Conservation (phyloP, 1,140 invertebrate species). For the Maniola jurtina region DNA sequence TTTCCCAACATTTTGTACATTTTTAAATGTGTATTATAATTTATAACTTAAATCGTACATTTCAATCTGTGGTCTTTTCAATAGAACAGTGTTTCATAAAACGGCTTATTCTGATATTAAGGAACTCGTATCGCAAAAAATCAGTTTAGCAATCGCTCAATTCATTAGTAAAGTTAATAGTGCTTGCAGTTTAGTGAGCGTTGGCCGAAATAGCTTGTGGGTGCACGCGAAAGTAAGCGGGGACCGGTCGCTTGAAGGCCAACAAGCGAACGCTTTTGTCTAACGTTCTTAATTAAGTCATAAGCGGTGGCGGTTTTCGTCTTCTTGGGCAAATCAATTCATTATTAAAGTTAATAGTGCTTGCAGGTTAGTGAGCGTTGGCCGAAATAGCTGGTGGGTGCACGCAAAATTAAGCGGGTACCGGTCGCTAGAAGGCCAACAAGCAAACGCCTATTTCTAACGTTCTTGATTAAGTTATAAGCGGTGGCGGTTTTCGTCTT, state of each 20-base stretch:
- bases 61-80: not conserved
- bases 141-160: slow-evolving; percentile 23
- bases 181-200: slow-evolving; percentile 27
- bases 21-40: no score
- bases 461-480: slow-evolving; percentile 24
- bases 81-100: slow-evolving; percentile 7
- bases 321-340: not conserved
- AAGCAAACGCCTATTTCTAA: slow-evolving; percentile 63
- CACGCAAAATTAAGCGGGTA: slow-evolving; percentile 70
- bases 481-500: slow-evolving; percentile 31
- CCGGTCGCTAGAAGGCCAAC: slow-evolving; percentile 69
- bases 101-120: not conserved
- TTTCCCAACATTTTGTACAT: not conserved
- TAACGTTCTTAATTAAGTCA: slow-evolving; percentile 39
- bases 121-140: slow-evolving; percentile 17
- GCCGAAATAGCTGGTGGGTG: slow-evolving; percentile 52
- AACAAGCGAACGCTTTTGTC: slow-evolving; percentile 60
- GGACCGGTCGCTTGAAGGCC: slow-evolving; percentile 70
- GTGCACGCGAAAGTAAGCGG: slow-evolving; percentile 70
- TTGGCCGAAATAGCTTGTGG: slow-evolving; percentile 51
- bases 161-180: slow-evolving; percentile 28
- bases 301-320: slow-evolving; percentile 33
- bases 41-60: no score
- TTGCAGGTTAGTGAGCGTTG: slow-evolving; percentile 32
- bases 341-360: slow-evolving; percentile 19